Evolutionary conservation across 2,888 invertebrate genomes (phyloP).

Genomic region (Aelia acuminata): DNA sequence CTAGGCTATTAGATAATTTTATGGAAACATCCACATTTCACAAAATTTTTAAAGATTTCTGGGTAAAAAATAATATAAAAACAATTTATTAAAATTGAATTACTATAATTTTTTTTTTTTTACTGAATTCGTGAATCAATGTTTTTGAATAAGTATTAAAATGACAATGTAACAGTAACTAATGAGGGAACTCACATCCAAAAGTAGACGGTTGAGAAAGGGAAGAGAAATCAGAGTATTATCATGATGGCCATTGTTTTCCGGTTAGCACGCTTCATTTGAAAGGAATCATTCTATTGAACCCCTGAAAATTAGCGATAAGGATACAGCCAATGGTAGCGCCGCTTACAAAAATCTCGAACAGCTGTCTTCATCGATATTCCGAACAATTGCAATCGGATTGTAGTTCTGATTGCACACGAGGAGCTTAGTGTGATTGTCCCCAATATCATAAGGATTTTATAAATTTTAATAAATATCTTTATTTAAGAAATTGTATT

Average conservation of each 20-base stretch:
- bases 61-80: too few species aligned
- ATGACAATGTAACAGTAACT: too few species aligned
- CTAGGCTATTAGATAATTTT: too few species aligned
- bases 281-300: not conserved
- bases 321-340: slow-evolving; percentile 10
- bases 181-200: not conserved
- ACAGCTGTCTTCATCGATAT: not conserved
- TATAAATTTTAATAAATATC: too few species aligned
- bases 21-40: too few species aligned
- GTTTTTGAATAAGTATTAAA: too few species aligned
- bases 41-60: too few species aligned
- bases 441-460: too few species aligned
- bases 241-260: not conserved
- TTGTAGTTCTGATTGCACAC: not conserved
- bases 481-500: too few species aligned
- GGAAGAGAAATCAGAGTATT: not conserved
- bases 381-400: not conserved
- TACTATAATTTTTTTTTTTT: too few species aligned
- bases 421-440: not conserved
- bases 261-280: not conserved
- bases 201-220: not conserved
- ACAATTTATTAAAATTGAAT: too few species aligned
- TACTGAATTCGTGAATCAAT: too few species aligned
- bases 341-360: not conserved
- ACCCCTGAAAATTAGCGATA: not conserved